phyloP scores from a whole-genome alignment of 2,888 invertebrate genomes.

The Phortica okadai region DNA sequence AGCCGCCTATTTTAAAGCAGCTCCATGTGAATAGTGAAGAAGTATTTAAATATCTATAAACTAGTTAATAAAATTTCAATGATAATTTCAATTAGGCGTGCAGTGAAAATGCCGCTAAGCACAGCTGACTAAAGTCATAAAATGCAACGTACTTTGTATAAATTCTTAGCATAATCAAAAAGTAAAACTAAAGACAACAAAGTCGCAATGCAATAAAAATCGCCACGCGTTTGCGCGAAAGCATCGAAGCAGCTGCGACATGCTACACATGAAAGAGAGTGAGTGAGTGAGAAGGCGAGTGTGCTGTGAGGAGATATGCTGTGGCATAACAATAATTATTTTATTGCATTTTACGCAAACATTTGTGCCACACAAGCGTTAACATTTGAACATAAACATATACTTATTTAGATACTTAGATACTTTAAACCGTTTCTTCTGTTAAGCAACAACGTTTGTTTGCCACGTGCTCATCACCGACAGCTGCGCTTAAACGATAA shows the following conservation, averaged over 20 bases:
- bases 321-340: constrained; percentile 11
- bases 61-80: background rate
- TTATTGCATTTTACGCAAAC: constrained; percentile 21
- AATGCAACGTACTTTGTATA: background rate
- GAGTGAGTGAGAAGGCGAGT: background rate
- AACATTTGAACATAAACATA: background rate
- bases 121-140: constrained; percentile 28
- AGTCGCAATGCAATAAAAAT: constrained; percentile 18
- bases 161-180: constrained; percentile 1
- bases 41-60: background rate
- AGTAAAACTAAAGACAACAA: constrained; percentile 12
- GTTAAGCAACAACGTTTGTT: background rate
- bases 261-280: background rate
- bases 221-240: constrained; percentile 3
- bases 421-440: background rate
- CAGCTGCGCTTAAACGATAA: constrained; percentile 16
- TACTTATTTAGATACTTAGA: background rate
- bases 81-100: background rate
- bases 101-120: background rate
- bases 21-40: background rate
- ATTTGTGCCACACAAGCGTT: background rate
- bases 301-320: background rate
- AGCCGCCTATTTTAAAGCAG: background rate
- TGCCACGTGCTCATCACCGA: constrained; percentile 15
- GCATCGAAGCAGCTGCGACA: background rate